Base-by-base conservation (phyloP, 2,888 invertebrate genomes). In the Drosophila setosimentum region DNA sequence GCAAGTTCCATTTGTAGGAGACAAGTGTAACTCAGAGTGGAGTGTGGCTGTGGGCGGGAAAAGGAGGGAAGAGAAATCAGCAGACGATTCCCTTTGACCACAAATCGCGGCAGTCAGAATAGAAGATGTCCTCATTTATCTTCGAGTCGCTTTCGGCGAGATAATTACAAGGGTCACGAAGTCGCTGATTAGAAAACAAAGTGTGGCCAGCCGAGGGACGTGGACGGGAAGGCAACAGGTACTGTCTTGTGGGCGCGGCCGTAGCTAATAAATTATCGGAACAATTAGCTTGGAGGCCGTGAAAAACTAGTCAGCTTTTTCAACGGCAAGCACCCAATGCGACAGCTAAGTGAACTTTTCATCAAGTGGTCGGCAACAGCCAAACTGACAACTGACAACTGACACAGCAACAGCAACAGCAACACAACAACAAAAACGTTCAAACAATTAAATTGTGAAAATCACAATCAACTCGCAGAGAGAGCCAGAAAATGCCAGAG, bases 401-500 rank as follows among this genome's bases (percentile, higher is more conserved):
- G 32, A 11, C 49, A n/a, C 50, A 37, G 29, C 16, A 29, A 30
- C 3, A 10, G 24, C 8, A 18, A 50, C 5, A 37, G 11, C 49
- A 33, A 33, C 27, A 60, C 54, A 53, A 40, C 77, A 73, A 83
- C 77, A 83, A 78, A 80, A 75, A 60, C 81, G 72, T 63, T 83
- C 48, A 80, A 82, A 80, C 86, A 83, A 86, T 83, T 82, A 70
- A 80, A 80, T 78, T 80, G 78, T 68, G 71, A 68, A 86, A 86
- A 82, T 87, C 87, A 87, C 74, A 80, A 80, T 67, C 68, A 72
- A 58, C 24, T 40, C 29, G 24, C 59, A 63, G 35, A 58, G 29
- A 58, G 51, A 37, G 2, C n/a, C 24, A 13, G 2, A 13, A 45
- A 45, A 13, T 27, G 7, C 16, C n/a, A 50, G 24, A 35, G 30